Conservation (phyloP, 2,113 vertebrate species). For the Mormoops blainvillei region DNA sequence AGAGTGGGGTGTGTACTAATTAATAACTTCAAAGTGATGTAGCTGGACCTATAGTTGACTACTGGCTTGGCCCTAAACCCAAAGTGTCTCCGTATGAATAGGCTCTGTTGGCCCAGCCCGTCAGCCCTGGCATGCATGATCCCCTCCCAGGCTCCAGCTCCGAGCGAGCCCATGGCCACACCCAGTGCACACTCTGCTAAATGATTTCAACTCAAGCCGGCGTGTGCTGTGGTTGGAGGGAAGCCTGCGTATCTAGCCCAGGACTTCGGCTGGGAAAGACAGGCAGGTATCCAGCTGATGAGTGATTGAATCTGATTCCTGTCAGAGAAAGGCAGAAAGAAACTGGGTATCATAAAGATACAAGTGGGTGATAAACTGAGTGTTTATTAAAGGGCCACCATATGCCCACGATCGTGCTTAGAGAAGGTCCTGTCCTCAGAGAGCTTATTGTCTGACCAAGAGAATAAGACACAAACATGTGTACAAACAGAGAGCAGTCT, state of each 20-base stretch:
- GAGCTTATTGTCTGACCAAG: background rate
- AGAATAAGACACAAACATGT: background rate
- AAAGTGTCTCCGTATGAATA: background rate
- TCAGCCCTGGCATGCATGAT: background rate
- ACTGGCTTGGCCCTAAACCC: background rate
- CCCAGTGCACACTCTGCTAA: background rate
- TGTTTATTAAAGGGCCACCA: background rate
- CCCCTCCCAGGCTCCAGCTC: background rate
- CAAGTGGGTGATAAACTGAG: background rate
- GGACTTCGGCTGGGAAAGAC: background rate
- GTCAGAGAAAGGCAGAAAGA: background rate
- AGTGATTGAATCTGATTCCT: background rate
- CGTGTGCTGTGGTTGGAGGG: background rate
- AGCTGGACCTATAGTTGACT: background rate
- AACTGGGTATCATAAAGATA: background rate
- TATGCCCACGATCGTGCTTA: background rate
- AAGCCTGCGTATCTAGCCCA: background rate
- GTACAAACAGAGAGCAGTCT: background rate
- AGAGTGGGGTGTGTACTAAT: background rate
- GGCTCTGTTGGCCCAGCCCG: background rate
- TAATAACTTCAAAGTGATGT: background rate
- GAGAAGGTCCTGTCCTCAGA: background rate
- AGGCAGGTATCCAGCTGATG: background rate
- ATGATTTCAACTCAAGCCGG: background rate
- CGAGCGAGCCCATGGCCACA: rapidly evolving